These are phyloP conservation scores for Atrina japonica DNA, from an alignment of 2,888 invertebrate genomes.

Conservation along the genomic window DNA sequence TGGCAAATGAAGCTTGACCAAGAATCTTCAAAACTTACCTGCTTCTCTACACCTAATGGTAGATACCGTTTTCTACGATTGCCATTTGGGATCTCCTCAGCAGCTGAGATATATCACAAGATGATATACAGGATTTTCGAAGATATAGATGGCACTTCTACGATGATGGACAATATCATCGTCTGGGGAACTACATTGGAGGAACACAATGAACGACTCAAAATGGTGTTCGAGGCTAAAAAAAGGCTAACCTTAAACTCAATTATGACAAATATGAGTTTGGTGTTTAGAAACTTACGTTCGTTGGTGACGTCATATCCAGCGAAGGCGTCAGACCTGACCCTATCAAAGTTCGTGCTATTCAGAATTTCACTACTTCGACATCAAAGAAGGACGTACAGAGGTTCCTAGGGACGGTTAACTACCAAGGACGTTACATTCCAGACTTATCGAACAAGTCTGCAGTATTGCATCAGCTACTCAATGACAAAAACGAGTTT, in stretches of 20 bases:
- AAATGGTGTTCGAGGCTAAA: constrained; percentile 31
- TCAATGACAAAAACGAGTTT: constrained; percentile 1
- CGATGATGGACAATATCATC: constrained; percentile 40
- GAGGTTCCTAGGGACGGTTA: constrained; percentile 24
- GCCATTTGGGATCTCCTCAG: constrained; percentile 47
- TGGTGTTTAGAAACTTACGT: constrained; percentile 33
- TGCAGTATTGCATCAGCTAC: background rate
- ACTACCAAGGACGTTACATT: too few species aligned
- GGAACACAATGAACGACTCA: constrained; percentile 38
- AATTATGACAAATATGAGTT: constrained; percentile 36
- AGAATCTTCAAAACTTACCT: constrained; percentile 39
- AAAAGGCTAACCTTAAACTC: constrained; percentile 37
- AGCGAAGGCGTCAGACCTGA: constrained; percentile 38
- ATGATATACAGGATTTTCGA: too few species aligned
- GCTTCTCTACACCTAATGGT: constrained; percentile 49
- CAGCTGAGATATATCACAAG: constrained; percentile 39
- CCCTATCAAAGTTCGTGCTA: constrained; percentile 7
- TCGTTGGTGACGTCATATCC: constrained; percentile 32
- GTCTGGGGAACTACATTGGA: constrained; percentile 40
- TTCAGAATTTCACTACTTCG: too few species aligned
- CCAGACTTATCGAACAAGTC: constrained; percentile 5
- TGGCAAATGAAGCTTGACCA: constrained; percentile 52
- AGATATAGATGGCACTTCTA: constrained; percentile 8
- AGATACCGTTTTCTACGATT: constrained; percentile 44
- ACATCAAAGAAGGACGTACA: constrained; percentile 13